Conservation (phyloP, 1,140 invertebrate species). For the Drosophila tropicalis region DNA sequence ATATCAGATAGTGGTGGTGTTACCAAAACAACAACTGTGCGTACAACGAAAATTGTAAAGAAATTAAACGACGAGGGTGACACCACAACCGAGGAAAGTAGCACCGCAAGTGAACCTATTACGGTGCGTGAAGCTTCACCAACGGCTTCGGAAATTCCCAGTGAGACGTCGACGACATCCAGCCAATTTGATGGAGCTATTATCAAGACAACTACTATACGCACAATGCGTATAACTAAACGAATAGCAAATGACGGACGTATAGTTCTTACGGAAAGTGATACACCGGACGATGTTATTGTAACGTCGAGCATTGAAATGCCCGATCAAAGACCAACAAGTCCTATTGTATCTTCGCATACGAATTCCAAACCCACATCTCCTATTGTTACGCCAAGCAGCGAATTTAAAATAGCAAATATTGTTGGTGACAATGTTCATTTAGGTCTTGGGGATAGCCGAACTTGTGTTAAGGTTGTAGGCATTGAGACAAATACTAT, state of each 20-base stretch:
- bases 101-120: constrained; percentile 61
- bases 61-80: constrained; percentile 70
- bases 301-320: constrained; percentile 80
- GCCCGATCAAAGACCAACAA: constrained; percentile 68
- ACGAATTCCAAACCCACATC: constrained; percentile 27
- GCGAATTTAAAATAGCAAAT: constrained; percentile 41
- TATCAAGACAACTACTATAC: constrained; percentile 80
- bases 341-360: constrained; percentile 50
- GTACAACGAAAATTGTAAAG: constrained; percentile 72
- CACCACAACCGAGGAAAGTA: constrained; percentile 66
- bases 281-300: constrained; percentile 67
- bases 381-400: constrained; percentile 51
- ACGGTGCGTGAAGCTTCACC: constrained; percentile 64
- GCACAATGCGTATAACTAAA: constrained; percentile 78
- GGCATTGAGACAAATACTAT: constrained; percentile 65
- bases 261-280: constrained; percentile 73
- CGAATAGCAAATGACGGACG: constrained; percentile 76
- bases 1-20: constrained; percentile 54
- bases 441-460: constrained; percentile 47
- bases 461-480: constrained; percentile 64
- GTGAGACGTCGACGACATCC: constrained; percentile 73
- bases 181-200: constrained; percentile 79
- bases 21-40: constrained; percentile 78
- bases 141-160: constrained; percentile 66
- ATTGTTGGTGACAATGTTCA: constrained; percentile 53